These are phyloP conservation scores for Corythornis madagascariensis DNA, from an alignment of 2,113 vertebrate genomes.

Conservation along the genomic window DNA sequence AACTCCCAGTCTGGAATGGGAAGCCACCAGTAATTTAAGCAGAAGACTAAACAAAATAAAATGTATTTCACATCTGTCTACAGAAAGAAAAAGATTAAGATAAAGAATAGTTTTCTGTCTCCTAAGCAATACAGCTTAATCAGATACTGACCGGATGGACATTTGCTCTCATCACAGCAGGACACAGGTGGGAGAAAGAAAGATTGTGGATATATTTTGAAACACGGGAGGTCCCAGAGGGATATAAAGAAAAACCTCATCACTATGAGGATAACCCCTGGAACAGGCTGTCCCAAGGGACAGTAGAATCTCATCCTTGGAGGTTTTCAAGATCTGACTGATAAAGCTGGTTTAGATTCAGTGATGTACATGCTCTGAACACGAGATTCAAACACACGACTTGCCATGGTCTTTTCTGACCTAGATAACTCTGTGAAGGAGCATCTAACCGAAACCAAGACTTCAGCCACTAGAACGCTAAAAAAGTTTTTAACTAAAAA, in stretches of 20 bases:
- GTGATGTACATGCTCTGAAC: neutral
- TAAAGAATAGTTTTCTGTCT: neutral
- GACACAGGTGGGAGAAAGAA: neutral
- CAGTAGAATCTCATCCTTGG: neutral
- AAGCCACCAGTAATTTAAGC: neutral
- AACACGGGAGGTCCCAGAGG: neutral
- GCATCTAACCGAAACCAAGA: neutral
- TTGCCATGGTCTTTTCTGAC: neutral
- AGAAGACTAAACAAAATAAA: neutral
- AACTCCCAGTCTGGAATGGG: neutral
- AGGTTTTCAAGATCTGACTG: neutral
- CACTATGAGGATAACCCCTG: neutral
- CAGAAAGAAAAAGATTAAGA: neutral
- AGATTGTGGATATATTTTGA: rapidly evolving
- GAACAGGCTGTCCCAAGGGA: neutral
- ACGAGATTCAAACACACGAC: neutral
- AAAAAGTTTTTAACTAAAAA: neutral
- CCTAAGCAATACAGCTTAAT: neutral
- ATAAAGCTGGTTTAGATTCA: neutral
- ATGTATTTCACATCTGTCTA: neutral
- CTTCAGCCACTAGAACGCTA: neutral
- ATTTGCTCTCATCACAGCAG: neutral
- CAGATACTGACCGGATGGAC: neutral
- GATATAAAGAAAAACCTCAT: neutral
- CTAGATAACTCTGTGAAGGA: neutral